A percentile compares a stretch with the other conserved stretches of the same genome.
These are phyloP conservation scores for Chionodraco myersi DNA, from an alignment of 2,113 vertebrate species.

Conservation along the genomic window DNA sequence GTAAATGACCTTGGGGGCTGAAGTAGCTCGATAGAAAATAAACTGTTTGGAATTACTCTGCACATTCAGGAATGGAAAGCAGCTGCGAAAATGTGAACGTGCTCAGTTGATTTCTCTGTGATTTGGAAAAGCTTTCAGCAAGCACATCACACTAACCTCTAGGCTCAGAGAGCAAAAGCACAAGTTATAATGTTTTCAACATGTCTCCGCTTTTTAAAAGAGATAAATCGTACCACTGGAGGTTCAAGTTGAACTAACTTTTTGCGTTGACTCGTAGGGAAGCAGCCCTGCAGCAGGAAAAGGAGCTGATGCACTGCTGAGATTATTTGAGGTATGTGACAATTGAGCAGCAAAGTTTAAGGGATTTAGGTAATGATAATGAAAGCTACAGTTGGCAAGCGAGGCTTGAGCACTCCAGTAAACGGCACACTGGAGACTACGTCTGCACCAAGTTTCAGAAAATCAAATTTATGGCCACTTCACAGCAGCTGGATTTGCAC, in stretches of 20 bases:
- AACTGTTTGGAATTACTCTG: constrained; percentile 86
- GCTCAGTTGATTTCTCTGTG: constrained; percentile 71
- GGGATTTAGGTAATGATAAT: constrained; percentile 68
- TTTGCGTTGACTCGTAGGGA: background rate
- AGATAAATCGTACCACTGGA: constrained; percentile 51
- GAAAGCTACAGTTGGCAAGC: constrained; percentile 48
- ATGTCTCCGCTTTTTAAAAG: constrained; percentile 60
- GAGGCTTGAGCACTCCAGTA: constrained; percentile 36
- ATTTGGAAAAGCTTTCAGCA: constrained; percentile 78
- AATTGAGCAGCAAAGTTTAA: constrained; percentile 52
- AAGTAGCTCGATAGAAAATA: constrained; percentile 84
- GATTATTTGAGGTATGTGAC: constrained; percentile 40
- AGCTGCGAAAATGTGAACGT: constrained; percentile 79
- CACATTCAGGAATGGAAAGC: constrained; percentile 84
- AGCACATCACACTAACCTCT: constrained; percentile 66
- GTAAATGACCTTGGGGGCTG: constrained; percentile 78
- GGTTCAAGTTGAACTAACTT: constrained; percentile 21
- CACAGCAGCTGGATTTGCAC: constrained; percentile 82
- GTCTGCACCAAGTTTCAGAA: constrained; percentile 74
- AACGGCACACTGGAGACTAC: constrained; percentile 67
- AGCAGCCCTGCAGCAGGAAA: constrained; percentile 5
- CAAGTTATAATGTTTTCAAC: constrained; percentile 67
- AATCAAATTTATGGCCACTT: constrained; percentile 82
- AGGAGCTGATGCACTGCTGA: constrained; percentile 16
- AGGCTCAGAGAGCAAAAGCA: constrained; percentile 59